phyloP scores from a whole-genome alignment of 2,113 vertebrate genomes.

The Phrynosoma platyrhinos region DNA sequence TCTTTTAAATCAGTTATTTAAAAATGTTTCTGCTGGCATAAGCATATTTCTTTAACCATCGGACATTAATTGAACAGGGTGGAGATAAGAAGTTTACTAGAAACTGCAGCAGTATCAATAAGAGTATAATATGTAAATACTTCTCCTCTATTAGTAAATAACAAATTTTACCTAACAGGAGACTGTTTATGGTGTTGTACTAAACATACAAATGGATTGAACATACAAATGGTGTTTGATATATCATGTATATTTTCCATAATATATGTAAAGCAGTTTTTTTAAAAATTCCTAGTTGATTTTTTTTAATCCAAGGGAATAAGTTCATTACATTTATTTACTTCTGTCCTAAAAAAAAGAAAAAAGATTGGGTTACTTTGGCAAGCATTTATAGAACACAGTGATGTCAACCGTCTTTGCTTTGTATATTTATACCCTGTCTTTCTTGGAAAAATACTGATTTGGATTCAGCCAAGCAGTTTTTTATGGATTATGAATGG shows the following conservation, averaged over 20 bases:
- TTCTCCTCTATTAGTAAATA: no score
- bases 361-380: neutral
- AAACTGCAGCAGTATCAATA: neutral
- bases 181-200: no score
- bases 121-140: neutral
- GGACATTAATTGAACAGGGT: neutral
- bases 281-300: no score
- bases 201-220: neutral
- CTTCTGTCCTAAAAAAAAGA: neutral
- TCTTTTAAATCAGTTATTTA: neutral
- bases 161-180: no score
- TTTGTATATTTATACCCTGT: neutral
- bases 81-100: neutral
- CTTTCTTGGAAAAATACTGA: neutral
- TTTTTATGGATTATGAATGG: rapidly evolving
- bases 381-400: neutral
- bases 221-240: no score
- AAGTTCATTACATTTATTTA: neutral
- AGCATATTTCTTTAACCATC: neutral
- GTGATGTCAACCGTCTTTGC: neutral
- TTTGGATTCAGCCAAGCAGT: no score
- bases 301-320: neutral
- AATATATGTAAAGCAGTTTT: no score
- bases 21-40: neutral
- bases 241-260: no score